A percentile compares a stretch with the other conserved stretches of the same genome.
phyloP scores from a whole-genome alignment of 2,888 invertebrate genomes.

The Protonemura montana region DNA sequence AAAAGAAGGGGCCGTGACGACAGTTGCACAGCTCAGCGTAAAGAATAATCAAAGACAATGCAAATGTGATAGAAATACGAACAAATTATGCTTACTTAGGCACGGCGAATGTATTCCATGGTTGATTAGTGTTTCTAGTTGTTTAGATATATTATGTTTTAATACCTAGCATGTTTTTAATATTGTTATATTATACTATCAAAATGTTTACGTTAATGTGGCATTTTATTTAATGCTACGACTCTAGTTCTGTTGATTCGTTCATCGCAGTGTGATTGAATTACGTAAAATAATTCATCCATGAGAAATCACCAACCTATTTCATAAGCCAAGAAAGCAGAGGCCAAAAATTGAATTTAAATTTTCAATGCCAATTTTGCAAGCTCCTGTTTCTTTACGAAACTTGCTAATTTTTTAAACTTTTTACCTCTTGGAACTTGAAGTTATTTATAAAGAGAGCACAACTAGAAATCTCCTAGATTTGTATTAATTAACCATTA shows the following conservation, averaged over 20 bases:
- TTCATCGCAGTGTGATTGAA: not conserved
- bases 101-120: not conserved
- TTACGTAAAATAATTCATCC: not conserved
- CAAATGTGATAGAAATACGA: conserved; percentile 13
- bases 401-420: too few relatives aligned
- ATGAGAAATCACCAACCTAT: not conserved
- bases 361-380: too few relatives aligned
- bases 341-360: too few relatives aligned
- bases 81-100: not conserved
- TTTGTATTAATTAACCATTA: not conserved
- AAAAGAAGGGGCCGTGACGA: conserved; percentile 39
- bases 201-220: not conserved
- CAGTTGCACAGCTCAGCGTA: not conserved
- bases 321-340: too few relatives aligned
- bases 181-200: not conserved
- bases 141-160: not conserved
- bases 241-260: not conserved
- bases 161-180: not conserved
- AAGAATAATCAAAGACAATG: conserved; percentile 29
- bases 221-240: not conserved
- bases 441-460: too few relatives aligned
- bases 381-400: too few relatives aligned
- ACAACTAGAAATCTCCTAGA: too few relatives aligned
- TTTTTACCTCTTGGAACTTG: too few relatives aligned
- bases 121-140: not conserved